A percentile compares a stretch with the other conserved stretches of the same genome.
These are phyloP conservation scores for Chitala chitala DNA, from an alignment of 2,113 vertebrate species.

Conservation along the genomic window DNA sequence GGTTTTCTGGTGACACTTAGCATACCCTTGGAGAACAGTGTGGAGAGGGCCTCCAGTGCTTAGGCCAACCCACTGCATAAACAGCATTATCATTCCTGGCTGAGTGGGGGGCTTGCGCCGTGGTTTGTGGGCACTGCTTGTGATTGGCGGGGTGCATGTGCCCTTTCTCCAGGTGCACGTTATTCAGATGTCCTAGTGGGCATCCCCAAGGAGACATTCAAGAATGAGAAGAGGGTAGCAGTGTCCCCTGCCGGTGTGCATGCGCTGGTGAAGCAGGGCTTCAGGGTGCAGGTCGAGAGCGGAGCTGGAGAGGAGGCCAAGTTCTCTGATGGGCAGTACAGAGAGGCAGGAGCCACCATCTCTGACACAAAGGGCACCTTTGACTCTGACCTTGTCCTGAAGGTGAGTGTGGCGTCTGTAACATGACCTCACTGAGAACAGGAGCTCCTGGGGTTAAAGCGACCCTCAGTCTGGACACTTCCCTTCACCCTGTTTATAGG, in stretches of 20 bases:
- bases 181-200: constrained; percentile 61
- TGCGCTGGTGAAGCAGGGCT: constrained; percentile 62
- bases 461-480: too few species aligned
- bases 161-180: constrained; percentile 44
- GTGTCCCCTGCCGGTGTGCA: constrained; percentile 56
- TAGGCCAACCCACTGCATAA: too few species aligned
- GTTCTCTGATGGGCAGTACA: constrained; percentile 62
- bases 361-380: constrained; percentile 52
- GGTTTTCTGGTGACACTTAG: too few species aligned
- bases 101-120: neutral
- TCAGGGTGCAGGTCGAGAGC: constrained; percentile 58
- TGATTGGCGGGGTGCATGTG: neutral
- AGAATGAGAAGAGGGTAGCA: constrained; percentile 58
- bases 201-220: constrained; percentile 58
- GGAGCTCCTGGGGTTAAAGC: neutral
- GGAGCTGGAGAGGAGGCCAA: constrained; percentile 61
- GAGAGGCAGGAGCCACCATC: constrained; percentile 50
- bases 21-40: too few species aligned
- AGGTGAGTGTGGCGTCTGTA: constrained; percentile 36
- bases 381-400: constrained; percentile 61
- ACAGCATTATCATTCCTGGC: too few species aligned
- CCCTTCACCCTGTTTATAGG: constrained; percentile 37
- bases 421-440: neutral
- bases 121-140: neutral
- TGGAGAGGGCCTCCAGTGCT: too few species aligned